Conservation (phyloP, 2,113 vertebrate species). For the Lasiurus borealis region DNA sequence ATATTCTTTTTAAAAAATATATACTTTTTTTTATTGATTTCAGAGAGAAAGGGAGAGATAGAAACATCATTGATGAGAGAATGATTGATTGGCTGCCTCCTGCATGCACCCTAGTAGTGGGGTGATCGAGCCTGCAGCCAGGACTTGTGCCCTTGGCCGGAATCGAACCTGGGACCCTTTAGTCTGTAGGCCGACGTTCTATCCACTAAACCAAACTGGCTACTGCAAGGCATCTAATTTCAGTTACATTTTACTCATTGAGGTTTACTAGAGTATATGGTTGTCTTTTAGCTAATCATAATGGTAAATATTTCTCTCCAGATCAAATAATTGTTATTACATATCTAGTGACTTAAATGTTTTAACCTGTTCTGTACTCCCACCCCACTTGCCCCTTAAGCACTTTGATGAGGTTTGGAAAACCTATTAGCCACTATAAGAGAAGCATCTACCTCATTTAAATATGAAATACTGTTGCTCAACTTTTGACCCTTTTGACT, state of each 20-base stretch:
- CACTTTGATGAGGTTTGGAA: background rate
- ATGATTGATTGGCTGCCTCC: no score
- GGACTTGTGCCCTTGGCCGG: no score
- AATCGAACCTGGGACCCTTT: no score
- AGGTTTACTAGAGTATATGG: background rate
- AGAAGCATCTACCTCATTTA: background rate
- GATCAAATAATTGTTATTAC: background rate
- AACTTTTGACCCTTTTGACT: background rate
- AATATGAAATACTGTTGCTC: background rate
- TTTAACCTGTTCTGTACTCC: background rate
- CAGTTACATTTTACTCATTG: background rate
- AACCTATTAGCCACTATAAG: background rate
- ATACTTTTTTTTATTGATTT: no score
- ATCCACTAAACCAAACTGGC: no score
- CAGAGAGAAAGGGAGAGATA: no score
- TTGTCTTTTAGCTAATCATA: background rate
- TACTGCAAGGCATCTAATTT: background rate
- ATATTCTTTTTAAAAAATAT: no score
- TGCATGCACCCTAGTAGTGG: no score
- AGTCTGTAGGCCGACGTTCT: no score
- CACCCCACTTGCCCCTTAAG: background rate
- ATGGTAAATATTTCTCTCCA: constrained; percentile 17
- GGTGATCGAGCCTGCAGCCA: no score
- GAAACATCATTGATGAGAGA: no score
- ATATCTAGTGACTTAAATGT: background rate